Base-by-base conservation (phyloP, 2,888 invertebrate species). In the Limnephilus auricula region DNA sequence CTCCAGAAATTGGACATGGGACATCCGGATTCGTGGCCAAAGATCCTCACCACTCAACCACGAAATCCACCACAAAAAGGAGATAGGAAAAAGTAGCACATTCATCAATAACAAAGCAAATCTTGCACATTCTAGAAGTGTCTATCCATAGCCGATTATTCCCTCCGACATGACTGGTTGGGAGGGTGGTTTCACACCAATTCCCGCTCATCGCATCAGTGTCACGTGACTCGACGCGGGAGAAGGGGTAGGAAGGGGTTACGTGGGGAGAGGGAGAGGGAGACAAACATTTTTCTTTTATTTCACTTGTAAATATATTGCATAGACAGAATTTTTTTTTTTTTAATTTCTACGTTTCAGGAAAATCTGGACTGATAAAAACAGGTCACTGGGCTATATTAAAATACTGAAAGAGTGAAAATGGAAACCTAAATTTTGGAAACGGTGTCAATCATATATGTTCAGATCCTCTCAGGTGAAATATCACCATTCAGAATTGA, bases 121-220 rank as follows among this genome's bases (percentile, higher is more conserved):
- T 82, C 15, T 31, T 18, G 31, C 31, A 82, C 15, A 34, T 82
- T 82, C 31, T 18, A 15, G 9, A 82, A 31, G 82, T 15, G 18
- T 65, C 50, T 65, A 15, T n/a, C 37, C 40, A 15, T 30, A 37
- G 37, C 13, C 40, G 34, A n/a, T 84, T 37, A 37, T 84, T 84
- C 84, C 40, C 84, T 34, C 40, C 84, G 37, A 84, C 45, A n/a
- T 37, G 84, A 40, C 50, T 18, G 50, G 50, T 5, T 65, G 50
- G 18, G 50, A 6, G 50, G 50, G 25, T 13, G 40, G 37, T 84
- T 84, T 89, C 50, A 80, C 80, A 82, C 89, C 89, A 82, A 89
- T 89, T 89, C 45, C 78, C 90, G 84, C 79, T 90, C 80, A 65
- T 90, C 90, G 83, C 45, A 83, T 90, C 90, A 90, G 90, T 37